phyloP scores from a whole-genome alignment of 2,888 invertebrate species.

The Nymphalis polychloros region DNA sequence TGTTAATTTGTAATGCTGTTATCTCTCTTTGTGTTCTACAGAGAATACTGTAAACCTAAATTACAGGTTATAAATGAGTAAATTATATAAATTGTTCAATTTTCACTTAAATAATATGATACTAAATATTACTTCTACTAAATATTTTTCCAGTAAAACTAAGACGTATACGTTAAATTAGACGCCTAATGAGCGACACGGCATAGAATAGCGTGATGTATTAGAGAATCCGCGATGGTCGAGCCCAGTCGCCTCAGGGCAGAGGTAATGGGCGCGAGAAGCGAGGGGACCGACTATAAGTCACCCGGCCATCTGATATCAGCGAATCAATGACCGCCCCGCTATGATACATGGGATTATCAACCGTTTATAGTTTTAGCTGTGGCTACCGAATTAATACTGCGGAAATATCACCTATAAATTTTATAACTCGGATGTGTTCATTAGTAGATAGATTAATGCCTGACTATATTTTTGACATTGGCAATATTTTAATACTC shows the following conservation, averaged over 20 bases:
- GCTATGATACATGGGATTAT: slow-evolving; percentile 78
- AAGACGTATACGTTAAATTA: slow-evolving; percentile 81
- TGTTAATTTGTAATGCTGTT: slow-evolving; percentile 69
- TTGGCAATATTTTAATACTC: too few species aligned
- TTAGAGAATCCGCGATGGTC: slow-evolving; percentile 49
- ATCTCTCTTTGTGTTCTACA: slow-evolving; percentile 62
- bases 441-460: slow-evolving; percentile 42
- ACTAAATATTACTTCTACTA: too few species aligned
- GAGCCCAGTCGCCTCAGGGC: slow-evolving; percentile 42
- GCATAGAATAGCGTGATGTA: slow-evolving; percentile 67
- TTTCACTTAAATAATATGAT: slow-evolving; percentile 5
- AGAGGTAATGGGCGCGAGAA: slow-evolving; percentile 64
- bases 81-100: slow-evolving; percentile 12
- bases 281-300: slow-evolving; percentile 72
- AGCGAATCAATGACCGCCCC: slow-evolving; percentile 78
- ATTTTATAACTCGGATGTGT: slow-evolving; percentile 50
- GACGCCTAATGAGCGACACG: slow-evolving; percentile 72
- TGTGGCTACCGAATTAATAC: slow-evolving; percentile 70
- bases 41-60: slow-evolving; percentile 37
- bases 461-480: slow-evolving; percentile 7
- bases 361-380: slow-evolving; percentile 77
- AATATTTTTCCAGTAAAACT: slow-evolving; percentile 41
- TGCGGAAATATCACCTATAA: slow-evolving; percentile 68
- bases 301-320: slow-evolving; percentile 73
- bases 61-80: slow-evolving; percentile 19